Conservation (phyloP, 2,888 invertebrate species). For the Sinodicranocentrus sp. region DNA sequence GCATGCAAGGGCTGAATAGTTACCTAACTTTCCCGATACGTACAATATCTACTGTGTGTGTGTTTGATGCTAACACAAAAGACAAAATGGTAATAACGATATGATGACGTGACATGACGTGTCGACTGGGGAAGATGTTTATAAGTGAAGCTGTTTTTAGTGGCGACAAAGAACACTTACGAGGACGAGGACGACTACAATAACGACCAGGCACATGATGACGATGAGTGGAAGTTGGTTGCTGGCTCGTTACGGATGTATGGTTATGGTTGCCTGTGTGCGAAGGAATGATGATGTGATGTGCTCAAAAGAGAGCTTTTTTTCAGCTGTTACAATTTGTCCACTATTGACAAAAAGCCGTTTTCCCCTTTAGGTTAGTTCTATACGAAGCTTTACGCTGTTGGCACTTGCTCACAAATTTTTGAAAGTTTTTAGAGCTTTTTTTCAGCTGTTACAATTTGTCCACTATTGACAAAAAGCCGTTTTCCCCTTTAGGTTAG, state of each 20-base stretch:
- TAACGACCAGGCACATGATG: slow-evolving; percentile 21
- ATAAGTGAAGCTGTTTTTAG: slow-evolving; percentile 22
- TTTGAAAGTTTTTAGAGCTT: slow-evolving; percentile 14
- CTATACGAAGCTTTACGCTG: slow-evolving; percentile 47
- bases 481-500: slow-evolving; percentile 49
- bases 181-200: slow-evolving; percentile 19
- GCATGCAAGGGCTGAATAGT: not conserved
- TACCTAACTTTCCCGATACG: too few relatives aligned
- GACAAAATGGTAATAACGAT: slow-evolving; percentile 17
- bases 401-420: slow-evolving; percentile 35
- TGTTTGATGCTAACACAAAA: not conserved
- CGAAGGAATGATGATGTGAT: slow-evolving; percentile 13
- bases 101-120: slow-evolving; percentile 33
- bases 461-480: slow-evolving; percentile 27
- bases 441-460: slow-evolving; percentile 13
- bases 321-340: slow-evolving; percentile 11
- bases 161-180: slow-evolving; percentile 27
- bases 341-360: slow-evolving; percentile 33
- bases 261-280: slow-evolving; percentile 31
- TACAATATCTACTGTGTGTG: too few relatives aligned
- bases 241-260: slow-evolving; percentile 43
- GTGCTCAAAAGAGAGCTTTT: slow-evolving; percentile 29
- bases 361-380: slow-evolving; percentile 51
- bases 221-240: slow-evolving; percentile 32
- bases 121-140: slow-evolving; percentile 6